Conservation (phyloP, 1,140 invertebrate species). For the Ceratoteleas bidentatus region DNA sequence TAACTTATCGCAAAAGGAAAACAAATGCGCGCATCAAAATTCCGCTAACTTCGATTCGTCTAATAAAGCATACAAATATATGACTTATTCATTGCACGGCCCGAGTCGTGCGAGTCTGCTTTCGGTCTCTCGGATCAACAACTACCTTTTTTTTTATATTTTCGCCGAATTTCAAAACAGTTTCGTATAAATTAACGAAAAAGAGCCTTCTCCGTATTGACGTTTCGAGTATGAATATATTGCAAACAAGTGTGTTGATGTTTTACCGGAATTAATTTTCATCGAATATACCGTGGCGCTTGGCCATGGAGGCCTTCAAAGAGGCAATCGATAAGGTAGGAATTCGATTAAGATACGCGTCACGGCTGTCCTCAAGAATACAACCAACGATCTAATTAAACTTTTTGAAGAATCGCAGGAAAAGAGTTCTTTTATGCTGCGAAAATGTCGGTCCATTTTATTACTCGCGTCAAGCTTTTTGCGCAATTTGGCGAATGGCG, state of each 20-base stretch:
- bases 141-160: too few relatives aligned
- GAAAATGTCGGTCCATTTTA: slow-evolving; percentile 7
- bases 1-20: slow-evolving; percentile 1
- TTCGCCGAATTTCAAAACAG: background rate
- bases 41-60: background rate
- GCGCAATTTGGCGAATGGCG: too few relatives aligned
- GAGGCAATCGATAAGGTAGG: slow-evolving; percentile 38
- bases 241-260: background rate
- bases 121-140: too few relatives aligned
- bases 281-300: slow-evolving; percentile 22
- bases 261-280: slow-evolving; percentile 28
- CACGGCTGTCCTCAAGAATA: slow-evolving; percentile 26
- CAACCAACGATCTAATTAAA: slow-evolving; percentile 46
- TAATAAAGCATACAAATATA: slow-evolving; percentile 7
- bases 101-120: too few relatives aligned
- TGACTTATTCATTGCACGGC: background rate
- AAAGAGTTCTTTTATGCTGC: background rate
- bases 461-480: background rate
- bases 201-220: background rate
- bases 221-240: slow-evolving; percentile 5
- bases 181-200: background rate
- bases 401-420: slow-evolving; percentile 30
- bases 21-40: background rate
- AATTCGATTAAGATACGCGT: slow-evolving; percentile 50
- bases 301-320: slow-evolving; percentile 24